Percentiles rank a stretch among this genome's conserved stretches.
Evolutionary conservation across 2,888 invertebrate species (phyloP).

Genomic region (Spodoptera picta): DNA sequence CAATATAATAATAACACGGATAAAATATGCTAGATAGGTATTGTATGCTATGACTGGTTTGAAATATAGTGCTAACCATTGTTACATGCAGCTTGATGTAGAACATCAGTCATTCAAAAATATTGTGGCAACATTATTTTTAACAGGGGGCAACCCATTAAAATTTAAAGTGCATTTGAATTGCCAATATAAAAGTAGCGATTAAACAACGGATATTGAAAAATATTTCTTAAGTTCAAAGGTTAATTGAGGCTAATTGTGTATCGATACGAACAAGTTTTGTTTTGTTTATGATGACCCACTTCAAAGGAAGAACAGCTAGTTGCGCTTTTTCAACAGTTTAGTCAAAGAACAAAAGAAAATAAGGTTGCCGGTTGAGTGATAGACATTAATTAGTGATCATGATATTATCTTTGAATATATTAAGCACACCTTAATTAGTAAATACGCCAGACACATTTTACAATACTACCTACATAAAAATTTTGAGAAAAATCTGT

Average conservation of each 20-base stretch:
- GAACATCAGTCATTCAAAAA: neutral
- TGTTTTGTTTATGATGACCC: slow-evolving; percentile 18
- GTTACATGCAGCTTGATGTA: neutral
- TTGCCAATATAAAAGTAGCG: slow-evolving; percentile 28
- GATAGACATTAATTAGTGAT: too few relatives aligned
- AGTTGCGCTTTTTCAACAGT: slow-evolving; percentile 18
- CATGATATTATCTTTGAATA: too few relatives aligned
- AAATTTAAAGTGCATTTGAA: slow-evolving; percentile 40
- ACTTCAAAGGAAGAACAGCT: slow-evolving; percentile 20
- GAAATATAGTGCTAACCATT: neutral
- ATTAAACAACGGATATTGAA: slow-evolving; percentile 26
- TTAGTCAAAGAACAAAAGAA: neutral
- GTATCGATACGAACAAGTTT: slow-evolving; percentile 48
- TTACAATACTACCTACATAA: too few relatives aligned
- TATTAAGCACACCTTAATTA: too few relatives aligned
- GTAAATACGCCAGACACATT: too few relatives aligned
- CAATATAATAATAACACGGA: too few relatives aligned
- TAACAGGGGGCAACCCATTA: slow-evolving; percentile 41
- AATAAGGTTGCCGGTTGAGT: too few relatives aligned
- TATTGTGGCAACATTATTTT: neutral
- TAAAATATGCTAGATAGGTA: slow-evolving; percentile 1
- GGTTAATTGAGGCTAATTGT: slow-evolving; percentile 55
- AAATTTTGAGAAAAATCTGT: too few relatives aligned
- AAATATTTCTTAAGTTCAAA: slow-evolving; percentile 39
- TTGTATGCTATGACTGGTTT: neutral